Percentiles rank a stretch among this genome's conserved stretches.
Conservation (phyloP, 2,888 invertebrate species). For the Drosophila niveifrons region DNA sequence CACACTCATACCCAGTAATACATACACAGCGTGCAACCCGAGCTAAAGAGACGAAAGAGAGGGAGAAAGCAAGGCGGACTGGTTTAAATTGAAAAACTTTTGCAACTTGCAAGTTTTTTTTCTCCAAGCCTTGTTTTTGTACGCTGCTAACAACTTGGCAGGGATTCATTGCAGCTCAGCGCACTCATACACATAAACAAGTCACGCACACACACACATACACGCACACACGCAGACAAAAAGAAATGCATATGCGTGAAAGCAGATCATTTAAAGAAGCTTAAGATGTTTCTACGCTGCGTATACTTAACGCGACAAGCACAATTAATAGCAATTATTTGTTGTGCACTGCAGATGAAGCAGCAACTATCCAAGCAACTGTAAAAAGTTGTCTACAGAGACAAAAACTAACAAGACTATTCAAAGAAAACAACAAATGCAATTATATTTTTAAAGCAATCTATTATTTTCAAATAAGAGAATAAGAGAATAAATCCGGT, state of each 20-base stretch:
- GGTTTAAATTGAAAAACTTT: conserved; percentile 78
- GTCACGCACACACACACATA: conserved; percentile 28
- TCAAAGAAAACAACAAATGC: no score
- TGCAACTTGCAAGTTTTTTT: conserved; percentile 70
- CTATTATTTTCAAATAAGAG: no score
- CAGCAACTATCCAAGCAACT: background rate
- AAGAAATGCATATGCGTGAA: conserved; percentile 35
- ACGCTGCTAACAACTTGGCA: conserved; percentile 42
- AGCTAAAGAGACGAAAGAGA: background rate
- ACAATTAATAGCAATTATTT: conserved; percentile 18
- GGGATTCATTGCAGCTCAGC: conserved; percentile 66
- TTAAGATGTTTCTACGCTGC: conserved; percentile 22
- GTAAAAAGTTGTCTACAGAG: no score
- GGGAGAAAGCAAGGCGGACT: conserved; percentile 13
- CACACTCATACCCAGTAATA: background rate
- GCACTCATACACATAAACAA: conserved; percentile 37
- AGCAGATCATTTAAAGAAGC: conserved; percentile 25
- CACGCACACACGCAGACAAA: background rate
- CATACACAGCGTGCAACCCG: conserved; percentile 23
- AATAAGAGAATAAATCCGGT: no score
- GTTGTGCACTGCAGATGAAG: background rate
- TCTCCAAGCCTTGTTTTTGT: conserved; percentile 28
- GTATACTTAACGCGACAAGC: conserved; percentile 38
- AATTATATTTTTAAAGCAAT: no score
- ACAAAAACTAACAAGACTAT: no score